A percentile compares a stretch with the other conserved stretches of the same genome.
These are phyloP conservation scores for Hippopotamus amphibius DNA, from an alignment of 2,113 vertebrate genomes.

Conservation along the genomic window DNA sequence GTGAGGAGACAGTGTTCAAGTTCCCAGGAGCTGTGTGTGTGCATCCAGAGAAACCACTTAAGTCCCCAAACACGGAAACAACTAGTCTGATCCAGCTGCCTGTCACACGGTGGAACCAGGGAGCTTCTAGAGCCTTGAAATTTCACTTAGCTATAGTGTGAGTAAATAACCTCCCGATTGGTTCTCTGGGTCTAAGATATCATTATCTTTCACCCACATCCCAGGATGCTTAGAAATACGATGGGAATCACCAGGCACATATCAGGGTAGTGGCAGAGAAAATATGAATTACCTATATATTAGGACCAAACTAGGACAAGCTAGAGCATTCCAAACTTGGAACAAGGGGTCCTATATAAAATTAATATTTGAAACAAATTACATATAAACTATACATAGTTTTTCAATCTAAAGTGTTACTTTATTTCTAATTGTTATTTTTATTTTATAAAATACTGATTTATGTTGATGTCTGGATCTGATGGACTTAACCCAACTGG, in stretches of 20 bases:
- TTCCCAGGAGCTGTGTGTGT: neutral
- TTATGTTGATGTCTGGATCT: neutral
- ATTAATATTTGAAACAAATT: neutral
- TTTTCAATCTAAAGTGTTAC: neutral
- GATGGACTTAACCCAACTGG: neutral
- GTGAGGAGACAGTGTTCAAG: neutral
- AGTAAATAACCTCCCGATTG: neutral
- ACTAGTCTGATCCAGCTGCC: neutral
- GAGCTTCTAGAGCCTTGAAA: neutral
- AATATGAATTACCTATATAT: neutral
- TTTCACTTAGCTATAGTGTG: neutral
- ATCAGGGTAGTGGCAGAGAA: neutral
- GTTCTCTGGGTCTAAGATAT: neutral
- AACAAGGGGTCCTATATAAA: neutral
- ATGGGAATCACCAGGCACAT: neutral
- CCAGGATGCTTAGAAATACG: neutral
- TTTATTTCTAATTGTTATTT: neutral
- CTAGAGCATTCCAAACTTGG: neutral
- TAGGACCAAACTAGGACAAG: neutral
- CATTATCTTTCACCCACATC: neutral
- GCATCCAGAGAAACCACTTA: neutral
- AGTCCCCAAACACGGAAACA: neutral
- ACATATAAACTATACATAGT: neutral
- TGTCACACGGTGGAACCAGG: neutral
- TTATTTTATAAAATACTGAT: slow-evolving; percentile 29